phyloP scores from a whole-genome alignment of 1,140 invertebrate genomes.

The Gyrodactylus bullatarudis region DNA sequence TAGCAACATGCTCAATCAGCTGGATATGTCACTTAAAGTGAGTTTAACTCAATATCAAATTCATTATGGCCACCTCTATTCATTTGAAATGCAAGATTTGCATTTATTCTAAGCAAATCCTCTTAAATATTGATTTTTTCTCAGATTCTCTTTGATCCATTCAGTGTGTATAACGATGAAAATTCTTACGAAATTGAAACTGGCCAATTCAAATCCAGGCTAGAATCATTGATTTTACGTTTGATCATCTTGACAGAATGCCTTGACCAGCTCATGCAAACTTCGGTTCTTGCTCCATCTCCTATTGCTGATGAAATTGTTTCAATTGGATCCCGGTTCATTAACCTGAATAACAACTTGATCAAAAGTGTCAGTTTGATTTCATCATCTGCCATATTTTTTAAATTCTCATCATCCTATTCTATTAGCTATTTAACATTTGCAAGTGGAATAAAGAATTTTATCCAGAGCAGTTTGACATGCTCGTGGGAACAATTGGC shows the following conservation, averaged over 20 bases:
- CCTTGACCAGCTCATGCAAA: not conserved
- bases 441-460: not conserved
- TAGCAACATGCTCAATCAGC: not conserved
- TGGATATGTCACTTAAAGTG: not conserved
- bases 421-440: not conserved
- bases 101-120: no score
- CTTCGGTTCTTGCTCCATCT: not conserved
- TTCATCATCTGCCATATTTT: no score
- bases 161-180: not conserved
- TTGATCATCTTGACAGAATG: not conserved
- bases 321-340: not conserved
- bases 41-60: not conserved
- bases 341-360: not conserved
- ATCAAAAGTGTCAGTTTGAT: not conserved
- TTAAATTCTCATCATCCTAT: no score
- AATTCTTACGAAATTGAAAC: not conserved
- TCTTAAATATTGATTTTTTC: no score
- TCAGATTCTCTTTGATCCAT: not conserved
- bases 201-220: not conserved
- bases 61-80: not conserved
- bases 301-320: not conserved
- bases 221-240: not conserved
- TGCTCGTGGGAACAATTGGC: not conserved
- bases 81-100: no score
- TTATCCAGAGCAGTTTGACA: not conserved